These are phyloP conservation scores for Lipophrys pholis DNA, from an alignment of 2,113 vertebrate species.

Conservation along the genomic window DNA sequence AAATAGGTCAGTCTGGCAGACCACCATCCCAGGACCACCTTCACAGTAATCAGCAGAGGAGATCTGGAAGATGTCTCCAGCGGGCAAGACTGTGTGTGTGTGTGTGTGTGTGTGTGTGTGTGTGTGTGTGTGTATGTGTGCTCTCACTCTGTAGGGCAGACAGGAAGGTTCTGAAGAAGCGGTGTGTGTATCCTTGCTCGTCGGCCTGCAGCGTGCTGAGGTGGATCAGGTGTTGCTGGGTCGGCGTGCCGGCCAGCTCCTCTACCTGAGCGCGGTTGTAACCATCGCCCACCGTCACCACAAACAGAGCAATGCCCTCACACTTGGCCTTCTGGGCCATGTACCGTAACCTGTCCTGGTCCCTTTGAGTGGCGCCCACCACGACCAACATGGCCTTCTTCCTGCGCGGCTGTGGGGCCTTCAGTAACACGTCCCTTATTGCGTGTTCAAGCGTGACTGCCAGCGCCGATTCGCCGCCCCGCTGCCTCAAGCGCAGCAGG, in stretches of 20 bases:
- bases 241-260: conserved; percentile 82
- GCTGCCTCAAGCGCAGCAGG: conserved; percentile 75
- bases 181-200: conserved; percentile 80
- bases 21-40: too few species aligned
- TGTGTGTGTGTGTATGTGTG: neutral
- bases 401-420: conserved; percentile 66
- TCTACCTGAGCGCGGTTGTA: conserved; percentile 76
- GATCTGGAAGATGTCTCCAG: too few species aligned
- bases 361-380: conserved; percentile 76
- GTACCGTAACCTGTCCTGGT: conserved; percentile 78
- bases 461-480: conserved; percentile 78
- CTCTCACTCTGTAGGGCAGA: conserved; percentile 85
- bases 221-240: conserved; percentile 85
- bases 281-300: conserved; percentile 78
- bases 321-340: conserved; percentile 85
- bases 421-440: conserved; percentile 79
- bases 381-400: conserved; percentile 81
- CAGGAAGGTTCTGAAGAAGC: conserved; percentile 86
- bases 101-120: too few species aligned
- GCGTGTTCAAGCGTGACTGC: conserved; percentile 84
- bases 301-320: conserved; percentile 86
- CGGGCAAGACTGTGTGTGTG: too few species aligned
- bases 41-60: too few species aligned
- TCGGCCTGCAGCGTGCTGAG: conserved; percentile 63
- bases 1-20: too few species aligned